phyloP scores from a whole-genome alignment of 2,888 invertebrate species.

The Lordiphosa fenestrarum region DNA sequence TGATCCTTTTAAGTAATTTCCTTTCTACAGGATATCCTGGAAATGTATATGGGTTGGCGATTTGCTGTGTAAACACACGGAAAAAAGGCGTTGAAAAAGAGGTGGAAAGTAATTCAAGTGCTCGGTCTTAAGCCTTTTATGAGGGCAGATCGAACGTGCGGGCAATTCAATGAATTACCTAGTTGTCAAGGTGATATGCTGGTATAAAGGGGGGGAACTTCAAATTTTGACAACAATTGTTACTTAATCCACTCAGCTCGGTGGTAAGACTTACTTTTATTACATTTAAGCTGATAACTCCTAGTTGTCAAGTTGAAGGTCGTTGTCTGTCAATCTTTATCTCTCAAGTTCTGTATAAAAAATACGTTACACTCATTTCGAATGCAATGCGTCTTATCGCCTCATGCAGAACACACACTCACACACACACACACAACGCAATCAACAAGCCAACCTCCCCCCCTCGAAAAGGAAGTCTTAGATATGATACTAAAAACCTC shows the following conservation, averaged over 20 bases:
- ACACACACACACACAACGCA: constrained; percentile 9
- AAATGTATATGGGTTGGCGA: constrained; percentile 42
- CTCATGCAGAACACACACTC: constrained; percentile 41
- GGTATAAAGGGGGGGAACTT: constrained; percentile 18
- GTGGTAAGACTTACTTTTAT: background rate
- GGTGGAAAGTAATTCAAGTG: constrained; percentile 49
- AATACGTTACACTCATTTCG: constrained; percentile 73
- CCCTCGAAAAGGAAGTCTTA: constrained; percentile 21
- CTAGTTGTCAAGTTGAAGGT: constrained; percentile 52
- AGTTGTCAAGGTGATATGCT: constrained; percentile 44
- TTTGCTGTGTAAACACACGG: constrained; percentile 67
- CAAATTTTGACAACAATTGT: constrained; percentile 20
- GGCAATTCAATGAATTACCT: constrained; percentile 41
- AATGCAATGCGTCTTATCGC: constrained; percentile 67
- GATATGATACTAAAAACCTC: constrained; percentile 34
- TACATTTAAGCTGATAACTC: constrained; percentile 13
- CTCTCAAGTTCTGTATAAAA: constrained; percentile 55
- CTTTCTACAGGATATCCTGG: constrained; percentile 60
- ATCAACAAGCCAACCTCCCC: constrained; percentile 43
- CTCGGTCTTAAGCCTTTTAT: constrained; percentile 53
- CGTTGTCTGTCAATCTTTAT: constrained; percentile 41
- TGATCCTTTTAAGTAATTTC: constrained; percentile 74
- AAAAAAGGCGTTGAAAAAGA: constrained; percentile 59
- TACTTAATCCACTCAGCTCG: background rate
- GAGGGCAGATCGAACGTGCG: constrained; percentile 63